Percentiles rank a stretch among this genome's conserved stretches.
Conservation (phyloP, 2,888 invertebrate species). For the Scelioninae gen. 1 region DNA sequence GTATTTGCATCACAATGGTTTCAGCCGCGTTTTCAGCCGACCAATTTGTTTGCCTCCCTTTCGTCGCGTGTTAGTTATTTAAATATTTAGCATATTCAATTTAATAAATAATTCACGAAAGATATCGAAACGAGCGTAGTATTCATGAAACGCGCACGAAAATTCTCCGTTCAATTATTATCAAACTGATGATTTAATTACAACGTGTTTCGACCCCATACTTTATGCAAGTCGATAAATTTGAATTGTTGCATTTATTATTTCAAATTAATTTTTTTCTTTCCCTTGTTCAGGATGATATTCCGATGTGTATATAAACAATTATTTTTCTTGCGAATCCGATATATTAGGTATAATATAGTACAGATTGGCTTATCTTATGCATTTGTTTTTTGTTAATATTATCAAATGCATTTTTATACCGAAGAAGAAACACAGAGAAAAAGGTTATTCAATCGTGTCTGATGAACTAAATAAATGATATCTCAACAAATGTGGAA, state of each 20-base stretch:
- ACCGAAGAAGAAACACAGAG: too few species aligned
- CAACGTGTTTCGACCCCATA: slow-evolving; percentile 26
- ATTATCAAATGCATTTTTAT: too few species aligned
- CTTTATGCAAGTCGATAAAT: slow-evolving; percentile 43
- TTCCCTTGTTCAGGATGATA: too few species aligned
- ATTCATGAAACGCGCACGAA: slow-evolving; percentile 51
- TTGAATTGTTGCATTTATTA: slow-evolving; percentile 19
- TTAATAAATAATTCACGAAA: slow-evolving; percentile 61
- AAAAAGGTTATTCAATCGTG: too few species aligned
- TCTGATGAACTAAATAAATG: too few species aligned
- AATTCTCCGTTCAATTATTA: slow-evolving; percentile 61
- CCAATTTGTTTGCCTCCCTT: slow-evolving; percentile 47
- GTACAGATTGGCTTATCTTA: too few species aligned
- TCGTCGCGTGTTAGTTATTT: slow-evolving; percentile 42
- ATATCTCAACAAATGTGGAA: too few species aligned
- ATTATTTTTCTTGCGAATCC: too few species aligned
- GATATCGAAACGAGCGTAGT: slow-evolving; percentile 35
- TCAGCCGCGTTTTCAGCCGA: slow-evolving; percentile 9
- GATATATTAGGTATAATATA: too few species aligned
- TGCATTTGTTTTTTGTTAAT: too few species aligned
- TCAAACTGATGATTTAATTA: slow-evolving; percentile 64
- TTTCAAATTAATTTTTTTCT: not conserved
- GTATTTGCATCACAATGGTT: too few species aligned
- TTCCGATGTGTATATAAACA: too few species aligned
- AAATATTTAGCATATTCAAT: slow-evolving; percentile 63